These are phyloP conservation scores for Leucophenga varia DNA, from an alignment of 1,140 invertebrate species.

Conservation along the genomic window DNA sequence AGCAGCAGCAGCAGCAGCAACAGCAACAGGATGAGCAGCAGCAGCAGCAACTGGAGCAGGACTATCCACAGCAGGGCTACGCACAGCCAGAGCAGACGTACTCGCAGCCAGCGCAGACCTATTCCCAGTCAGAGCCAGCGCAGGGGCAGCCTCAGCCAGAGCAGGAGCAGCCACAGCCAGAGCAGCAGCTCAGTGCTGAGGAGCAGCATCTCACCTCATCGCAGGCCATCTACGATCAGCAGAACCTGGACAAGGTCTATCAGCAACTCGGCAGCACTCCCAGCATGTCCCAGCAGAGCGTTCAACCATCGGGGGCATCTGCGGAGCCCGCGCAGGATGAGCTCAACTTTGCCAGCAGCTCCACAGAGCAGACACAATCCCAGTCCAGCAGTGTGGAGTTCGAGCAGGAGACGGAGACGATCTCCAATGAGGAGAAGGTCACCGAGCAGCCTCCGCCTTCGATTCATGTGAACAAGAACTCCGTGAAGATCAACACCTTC, in stretches of 20 bases:
- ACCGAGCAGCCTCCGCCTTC: constrained; percentile 23
- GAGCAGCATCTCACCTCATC: too few relatives aligned
- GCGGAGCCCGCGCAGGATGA: too few relatives aligned
- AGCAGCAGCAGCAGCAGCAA: not conserved
- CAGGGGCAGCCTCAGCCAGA: too few relatives aligned
- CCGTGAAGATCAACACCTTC: constrained; percentile 37
- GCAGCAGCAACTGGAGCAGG: constrained; percentile 40
- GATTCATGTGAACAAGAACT: constrained; percentile 44
- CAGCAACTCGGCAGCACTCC: constrained; percentile 36
- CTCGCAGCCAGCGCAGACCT: too few relatives aligned
- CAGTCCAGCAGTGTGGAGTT: constrained; percentile 15
- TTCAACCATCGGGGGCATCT: not conserved
- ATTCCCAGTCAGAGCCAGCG: too few relatives aligned
- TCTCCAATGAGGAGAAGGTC: not conserved
- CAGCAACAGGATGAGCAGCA: constrained; percentile 3
- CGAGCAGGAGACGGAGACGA: too few relatives aligned
- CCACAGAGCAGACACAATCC: constrained; percentile 25
- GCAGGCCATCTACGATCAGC: constrained; percentile 25
- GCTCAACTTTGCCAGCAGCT: constrained; percentile 21
- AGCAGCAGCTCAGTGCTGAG: not conserved
- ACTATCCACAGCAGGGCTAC: constrained; percentile 39
- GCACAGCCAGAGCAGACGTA: too few relatives aligned
- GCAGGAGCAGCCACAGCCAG: not conserved
- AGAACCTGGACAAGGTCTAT: constrained; percentile 44
- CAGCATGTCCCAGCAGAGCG: constrained; percentile 5